Base-by-base conservation (phyloP, 2,888 invertebrate genomes). In the Poecilus cupreus region DNA sequence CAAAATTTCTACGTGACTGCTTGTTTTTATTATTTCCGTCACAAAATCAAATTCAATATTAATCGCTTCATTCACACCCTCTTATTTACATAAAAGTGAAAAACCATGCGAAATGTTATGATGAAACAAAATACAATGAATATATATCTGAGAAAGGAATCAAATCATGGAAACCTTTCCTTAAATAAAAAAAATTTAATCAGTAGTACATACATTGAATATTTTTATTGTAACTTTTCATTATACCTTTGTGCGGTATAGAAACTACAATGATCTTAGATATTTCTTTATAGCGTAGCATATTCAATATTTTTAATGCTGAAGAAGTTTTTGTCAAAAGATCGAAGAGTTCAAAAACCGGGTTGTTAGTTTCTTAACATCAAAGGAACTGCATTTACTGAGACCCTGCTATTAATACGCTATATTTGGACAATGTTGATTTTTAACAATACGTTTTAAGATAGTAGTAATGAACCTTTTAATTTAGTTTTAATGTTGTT, bases 251-350 rank as follows among this genome's bases (percentile, higher is more conserved):
- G 24, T 60, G 60, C n/a, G n/a, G n/a, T 60, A 22, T 26, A 6
- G 11, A n/a, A n/a, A n/a, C n/a, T n/a, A 26, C 24, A 60, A 60
- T 60, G 26, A 24, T 26, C 13, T 20, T 60, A 37, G 37, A 68
- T 18, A 37, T 68, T 51, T 68, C 37, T 37, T 68, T 68, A 37
- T 11, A 24, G 60, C 8, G n/a, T 13, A 68, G 5, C 18, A 68
- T 68, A 68, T 68, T 68, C 18, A 68, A 68, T 37, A 68, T 37
- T 68, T 26, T 37, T 68, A 68, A 68, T 68, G 37, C 37, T 37
- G 26, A 37, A 18, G 4, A 32, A n/a, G n/a, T 68, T 37, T 68
- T 68, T 68, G 64, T 68, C 37, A 68, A 68, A 18, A 37, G 18
- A 37, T 11, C 37, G 32, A 51, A 18, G 16, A 68, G 64, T 18